Base-by-base conservation (phyloP, 2,113 vertebrate species). In the Elaphurus davidianus region DNA sequence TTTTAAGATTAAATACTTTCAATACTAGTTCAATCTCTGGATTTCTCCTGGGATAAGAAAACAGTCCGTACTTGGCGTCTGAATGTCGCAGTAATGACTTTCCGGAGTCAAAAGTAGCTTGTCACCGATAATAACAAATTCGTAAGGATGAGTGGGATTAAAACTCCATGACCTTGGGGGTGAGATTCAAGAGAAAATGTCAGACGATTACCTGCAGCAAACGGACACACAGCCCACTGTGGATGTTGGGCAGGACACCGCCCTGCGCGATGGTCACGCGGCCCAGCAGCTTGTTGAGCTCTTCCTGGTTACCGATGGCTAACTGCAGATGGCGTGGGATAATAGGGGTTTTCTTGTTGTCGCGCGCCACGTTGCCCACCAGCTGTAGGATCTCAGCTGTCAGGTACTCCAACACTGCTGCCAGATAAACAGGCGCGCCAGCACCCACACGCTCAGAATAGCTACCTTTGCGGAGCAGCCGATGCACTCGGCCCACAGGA, bases 281-380 rank as follows among this genome's bases (percentile, higher is more conserved):
- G 82, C 99, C 99, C 98, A 99, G 98, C 98, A 99, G 99, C 99
- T 99, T 99, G 98, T 99, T 99, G 50, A 99, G 99, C 99, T 99
- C 99, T 98, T 99, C 99, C 98, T 99, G 99, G 98, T 99, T 99
- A 92, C 99, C 99, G 91, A 99, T 99, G 47, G 99, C 99, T 82
- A 99, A 97, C 98, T 99, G 99, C 94, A 99, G 99, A 98, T 99
- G 99, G 13, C 99, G 99, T 2, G 99, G 99, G 91, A 99, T 99
- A 98, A 99, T 99, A 50, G 99, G 98, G 33, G 99, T 99, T 98
- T 97, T 99, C 86, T 98, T 98, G 64, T 97, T 98, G 74, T 98
- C 98, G 1, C 97, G 93, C 17, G 97, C 97, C 12, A 97, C 98
- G 57, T 98, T 98, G 7, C 98, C 98, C 0, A 97, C 98, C 90